phyloP scores from a whole-genome alignment of 2,888 invertebrate genomes.

The Eupithecia pulchellata region DNA sequence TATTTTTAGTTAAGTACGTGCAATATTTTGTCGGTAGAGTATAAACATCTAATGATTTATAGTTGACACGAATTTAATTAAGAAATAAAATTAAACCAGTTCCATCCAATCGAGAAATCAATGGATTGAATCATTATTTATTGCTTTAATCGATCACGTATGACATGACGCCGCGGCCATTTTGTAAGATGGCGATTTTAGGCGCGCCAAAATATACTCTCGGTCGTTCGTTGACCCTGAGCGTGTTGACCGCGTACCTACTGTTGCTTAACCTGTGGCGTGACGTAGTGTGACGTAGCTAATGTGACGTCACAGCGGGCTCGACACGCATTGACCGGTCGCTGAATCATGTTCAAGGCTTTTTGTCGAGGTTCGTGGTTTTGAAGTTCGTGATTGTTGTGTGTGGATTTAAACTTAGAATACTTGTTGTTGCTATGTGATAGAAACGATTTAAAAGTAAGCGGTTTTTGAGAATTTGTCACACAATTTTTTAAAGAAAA shows the following conservation, averaged over 20 bases:
- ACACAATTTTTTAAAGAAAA: not conserved
- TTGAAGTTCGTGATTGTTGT: constrained; percentile 32
- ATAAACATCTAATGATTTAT: constrained; percentile 35
- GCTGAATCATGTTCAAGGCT: constrained; percentile 65
- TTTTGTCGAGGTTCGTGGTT: constrained; percentile 57
- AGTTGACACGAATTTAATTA: constrained; percentile 37
- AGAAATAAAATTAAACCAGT: constrained; percentile 33
- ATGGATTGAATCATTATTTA: constrained; percentile 49
- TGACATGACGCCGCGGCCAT: constrained; percentile 45
- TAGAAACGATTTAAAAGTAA: not conserved
- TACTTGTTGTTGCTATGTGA: constrained; percentile 6
- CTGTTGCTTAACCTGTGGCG: constrained; percentile 33
- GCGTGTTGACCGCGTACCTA: constrained; percentile 57
- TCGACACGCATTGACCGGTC: constrained; percentile 47
- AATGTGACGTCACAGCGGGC: constrained; percentile 66
- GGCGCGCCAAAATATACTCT: constrained; percentile 79
- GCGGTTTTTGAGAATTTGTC: not conserved
- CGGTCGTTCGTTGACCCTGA: constrained; percentile 79
- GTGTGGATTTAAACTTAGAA: constrained; percentile 6
- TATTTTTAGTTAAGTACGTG: constrained; percentile 16
- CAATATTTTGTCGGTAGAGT: constrained; percentile 14
- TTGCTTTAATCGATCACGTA: constrained; percentile 51
- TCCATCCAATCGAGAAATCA: constrained; percentile 43
- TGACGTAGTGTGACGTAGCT: constrained; percentile 71
- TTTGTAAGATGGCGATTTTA: constrained; percentile 69